Conservation (phyloP, 2,888 invertebrate genomes). For the Neria commutata region DNA sequence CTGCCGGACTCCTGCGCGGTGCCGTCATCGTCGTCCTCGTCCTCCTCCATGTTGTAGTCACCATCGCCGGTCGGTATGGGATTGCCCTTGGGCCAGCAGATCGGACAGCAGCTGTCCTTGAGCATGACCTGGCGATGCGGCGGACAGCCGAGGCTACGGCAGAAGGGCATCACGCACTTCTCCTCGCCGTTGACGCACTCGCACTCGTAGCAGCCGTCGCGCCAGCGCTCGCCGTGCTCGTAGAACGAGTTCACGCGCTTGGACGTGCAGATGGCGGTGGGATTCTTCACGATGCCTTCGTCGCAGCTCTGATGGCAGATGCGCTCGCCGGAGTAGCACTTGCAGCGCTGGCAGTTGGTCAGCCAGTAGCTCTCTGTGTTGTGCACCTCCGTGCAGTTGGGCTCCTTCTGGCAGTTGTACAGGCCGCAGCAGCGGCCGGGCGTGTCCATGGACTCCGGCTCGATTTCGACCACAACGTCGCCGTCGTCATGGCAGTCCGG, state of each 20-base stretch:
- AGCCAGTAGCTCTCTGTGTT: conserved; percentile 51
- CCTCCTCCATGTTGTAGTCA: conserved; percentile 34
- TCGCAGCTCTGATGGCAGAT: conserved; percentile 57
- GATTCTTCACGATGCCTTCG: conserved; percentile 42
- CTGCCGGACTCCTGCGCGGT: conserved; percentile 20
- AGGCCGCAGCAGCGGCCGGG: conserved; percentile 65
- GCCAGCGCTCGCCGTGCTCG: conserved; percentile 56
- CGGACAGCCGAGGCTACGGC: conserved; percentile 52
- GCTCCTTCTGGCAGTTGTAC: conserved; percentile 61
- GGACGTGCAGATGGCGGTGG: conserved; percentile 51
- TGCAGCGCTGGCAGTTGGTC: conserved; percentile 53
- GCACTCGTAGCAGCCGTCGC: conserved; percentile 55
- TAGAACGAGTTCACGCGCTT: conserved; percentile 49
- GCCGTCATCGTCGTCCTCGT: conserved; percentile 22
- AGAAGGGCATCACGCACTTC: conserved; percentile 53
- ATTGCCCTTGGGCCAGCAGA: conserved; percentile 56
- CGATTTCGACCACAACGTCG: conserved; percentile 50
- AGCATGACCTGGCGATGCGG: conserved; percentile 48
- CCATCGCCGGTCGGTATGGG: conserved; percentile 45
- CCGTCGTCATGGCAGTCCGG: conserved; percentile 48
- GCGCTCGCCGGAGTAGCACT: conserved; percentile 48
- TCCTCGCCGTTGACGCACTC: conserved; percentile 54
- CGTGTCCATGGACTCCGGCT: conserved; percentile 47
- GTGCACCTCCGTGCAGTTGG: conserved; percentile 49
- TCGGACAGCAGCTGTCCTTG: conserved; percentile 55